These are phyloP conservation scores for Psilanteris sp. DNA, from an alignment of 1,140 invertebrate genomes.

Conservation along the genomic window DNA sequence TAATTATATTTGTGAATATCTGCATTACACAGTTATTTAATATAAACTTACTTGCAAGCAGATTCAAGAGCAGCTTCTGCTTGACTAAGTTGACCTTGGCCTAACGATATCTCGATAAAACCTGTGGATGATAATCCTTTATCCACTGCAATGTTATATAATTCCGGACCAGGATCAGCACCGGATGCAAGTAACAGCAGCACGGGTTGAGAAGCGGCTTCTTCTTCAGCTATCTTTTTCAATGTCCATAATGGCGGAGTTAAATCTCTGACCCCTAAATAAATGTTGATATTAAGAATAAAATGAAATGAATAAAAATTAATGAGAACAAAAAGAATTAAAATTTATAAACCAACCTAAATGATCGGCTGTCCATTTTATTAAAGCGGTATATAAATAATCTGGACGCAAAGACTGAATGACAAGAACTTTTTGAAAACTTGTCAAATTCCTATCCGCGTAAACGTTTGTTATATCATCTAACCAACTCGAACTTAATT, in stretches of 20 bases:
- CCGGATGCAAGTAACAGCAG: conserved; percentile 86
- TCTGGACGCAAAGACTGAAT: conserved; percentile 92
- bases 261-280: conserved; percentile 70
- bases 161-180: conserved; percentile 88
- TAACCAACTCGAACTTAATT: conserved; percentile 73
- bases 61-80: conserved; percentile 82
- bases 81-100: conserved; percentile 84
- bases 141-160: conserved; percentile 82
- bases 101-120: conserved; percentile 84
- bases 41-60: conserved; percentile 74
- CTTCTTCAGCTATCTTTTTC: conserved; percentile 75
- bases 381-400: conserved; percentile 86
- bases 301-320: background rate
- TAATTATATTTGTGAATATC: too few species aligned
- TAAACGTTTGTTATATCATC: conserved; percentile 74
- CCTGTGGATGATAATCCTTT: conserved; percentile 66
- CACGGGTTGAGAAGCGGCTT: conserved; percentile 81
- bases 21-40: too few species aligned
- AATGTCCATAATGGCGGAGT: conserved; percentile 71
- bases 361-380: conserved; percentile 85
- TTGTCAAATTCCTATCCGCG: conserved; percentile 81
- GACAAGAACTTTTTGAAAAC: conserved; percentile 92
- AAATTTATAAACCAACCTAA: conserved; percentile 82
- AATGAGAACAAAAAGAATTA: conserved; percentile 1
- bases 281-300: background rate